Percentiles rank a stretch among this genome's conserved stretches.
phyloP scores from a whole-genome alignment of 2,113 vertebrate species.

The Cheilinus undulatus region DNA sequence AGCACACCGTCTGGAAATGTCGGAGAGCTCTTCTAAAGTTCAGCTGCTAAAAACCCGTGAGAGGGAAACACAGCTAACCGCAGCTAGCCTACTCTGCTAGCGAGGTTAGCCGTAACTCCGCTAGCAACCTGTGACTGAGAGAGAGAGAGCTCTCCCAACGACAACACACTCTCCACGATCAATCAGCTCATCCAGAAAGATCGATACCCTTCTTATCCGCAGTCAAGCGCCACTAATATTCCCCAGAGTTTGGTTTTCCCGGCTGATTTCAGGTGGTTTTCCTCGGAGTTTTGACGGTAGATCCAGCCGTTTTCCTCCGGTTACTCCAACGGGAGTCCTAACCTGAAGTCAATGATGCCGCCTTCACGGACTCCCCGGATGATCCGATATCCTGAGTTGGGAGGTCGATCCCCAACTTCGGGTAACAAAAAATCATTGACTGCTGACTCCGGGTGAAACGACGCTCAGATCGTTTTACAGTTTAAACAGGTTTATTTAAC shows the following conservation, averaged over 20 bases:
- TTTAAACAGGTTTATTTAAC: too few species aligned
- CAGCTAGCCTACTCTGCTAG: constrained; percentile 57
- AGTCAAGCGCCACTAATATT: neutral
- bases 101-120: too few species aligned
- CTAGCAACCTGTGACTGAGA: constrained; percentile 69
- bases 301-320: constrained; percentile 1
- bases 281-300: constrained; percentile 3
- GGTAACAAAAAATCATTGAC: too few species aligned
- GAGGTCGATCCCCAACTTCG: neutral
- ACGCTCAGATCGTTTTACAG: too few species aligned
- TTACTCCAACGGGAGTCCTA: constrained; percentile 33
- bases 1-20: constrained; percentile 1
- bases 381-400: neutral
- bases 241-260: neutral
- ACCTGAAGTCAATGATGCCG: constrained; percentile 36
- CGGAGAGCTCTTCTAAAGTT: neutral
- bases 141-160: constrained; percentile 25
- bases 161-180: constrained; percentile 24
- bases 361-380: neutral
- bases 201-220: neutral
- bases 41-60: neutral
- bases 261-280: constrained; percentile 2
- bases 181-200: neutral
- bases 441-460: too few species aligned
- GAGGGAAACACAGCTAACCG: constrained; percentile 1